Conservation (phyloP, 1,140 invertebrate genomes). For the Pseudomyrmex pallidus region DNA sequence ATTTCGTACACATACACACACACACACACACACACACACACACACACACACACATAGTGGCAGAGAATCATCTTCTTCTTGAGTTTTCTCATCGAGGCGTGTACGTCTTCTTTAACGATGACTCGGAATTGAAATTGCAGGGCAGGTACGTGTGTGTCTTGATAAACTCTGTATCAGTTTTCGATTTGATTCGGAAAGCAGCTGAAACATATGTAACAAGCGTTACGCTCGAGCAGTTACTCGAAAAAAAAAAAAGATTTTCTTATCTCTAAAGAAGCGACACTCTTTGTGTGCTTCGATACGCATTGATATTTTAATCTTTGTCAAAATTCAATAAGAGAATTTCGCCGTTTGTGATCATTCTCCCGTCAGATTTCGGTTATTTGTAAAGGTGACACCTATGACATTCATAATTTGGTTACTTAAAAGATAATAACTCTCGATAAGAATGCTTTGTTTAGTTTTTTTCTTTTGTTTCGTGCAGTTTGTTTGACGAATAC, state of each 20-base stretch:
- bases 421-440: not conserved
- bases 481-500: not conserved
- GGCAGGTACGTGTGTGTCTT: slow-evolving; percentile 30
- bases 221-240: not conserved
- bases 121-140: not conserved
- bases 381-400: not conserved
- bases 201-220: not conserved
- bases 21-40: not conserved
- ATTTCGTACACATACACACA: not conserved
- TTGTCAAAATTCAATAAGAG: not conserved
- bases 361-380: not conserved
- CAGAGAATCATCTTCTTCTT: not conserved
- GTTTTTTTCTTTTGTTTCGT: too few species aligned
- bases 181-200: too few species aligned
- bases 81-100: not conserved
- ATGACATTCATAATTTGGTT: not conserved
- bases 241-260: slow-evolving; percentile 39
- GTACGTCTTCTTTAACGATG: not conserved
- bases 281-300: not conserved
- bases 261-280: not conserved
- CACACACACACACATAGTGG: not conserved
- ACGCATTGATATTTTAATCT: slow-evolving; percentile 1
- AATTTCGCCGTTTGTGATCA: not conserved
- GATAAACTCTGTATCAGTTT: not conserved
- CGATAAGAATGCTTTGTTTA: not conserved